phyloP scores from a whole-genome alignment of 2,888 invertebrate species.

The Idaea aversata region DNA sequence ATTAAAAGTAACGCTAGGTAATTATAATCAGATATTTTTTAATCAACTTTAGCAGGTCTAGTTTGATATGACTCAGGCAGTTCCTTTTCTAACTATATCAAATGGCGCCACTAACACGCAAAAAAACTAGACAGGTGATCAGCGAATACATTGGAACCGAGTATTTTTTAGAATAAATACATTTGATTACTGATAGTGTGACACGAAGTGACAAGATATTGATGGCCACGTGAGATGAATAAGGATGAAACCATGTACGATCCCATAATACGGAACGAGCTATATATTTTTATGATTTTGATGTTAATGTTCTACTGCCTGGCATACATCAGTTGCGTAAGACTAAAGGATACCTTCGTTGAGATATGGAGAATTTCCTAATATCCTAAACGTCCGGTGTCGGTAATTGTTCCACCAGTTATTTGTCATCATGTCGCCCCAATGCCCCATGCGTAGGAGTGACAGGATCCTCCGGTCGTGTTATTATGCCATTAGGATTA shows the following conservation, averaged over 20 bases:
- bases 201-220: conserved; percentile 28
- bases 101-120: conserved; percentile 47
- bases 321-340: conserved; percentile 22
- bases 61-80: conserved; percentile 23
- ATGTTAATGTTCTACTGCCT: conserved; percentile 34
- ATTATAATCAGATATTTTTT: neutral
- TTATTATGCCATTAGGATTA: conserved; percentile 30
- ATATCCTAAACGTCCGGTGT: conserved; percentile 4
- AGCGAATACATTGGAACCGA: conserved; percentile 36
- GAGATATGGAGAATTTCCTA: conserved; percentile 11
- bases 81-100: conserved; percentile 39
- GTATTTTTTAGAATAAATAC: conserved; percentile 50
- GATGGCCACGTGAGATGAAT: conserved; percentile 39
- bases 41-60: neutral
- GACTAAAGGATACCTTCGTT: conserved; percentile 19
- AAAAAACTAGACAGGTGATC: conserved; percentile 50
- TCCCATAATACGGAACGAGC: conserved; percentile 28
- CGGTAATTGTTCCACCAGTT: conserved; percentile 21
- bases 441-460: conserved; percentile 36
- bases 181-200: conserved; percentile 36
- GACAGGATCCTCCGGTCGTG: conserved; percentile 30
- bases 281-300: conserved; percentile 23
- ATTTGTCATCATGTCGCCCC: conserved; percentile 40
- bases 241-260: conserved; percentile 21
- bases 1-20: neutral